Evolutionary conservation across 2,797 vertebrate genomes (phyloP).

Genomic region (Leptodactylus fallax): DNA sequence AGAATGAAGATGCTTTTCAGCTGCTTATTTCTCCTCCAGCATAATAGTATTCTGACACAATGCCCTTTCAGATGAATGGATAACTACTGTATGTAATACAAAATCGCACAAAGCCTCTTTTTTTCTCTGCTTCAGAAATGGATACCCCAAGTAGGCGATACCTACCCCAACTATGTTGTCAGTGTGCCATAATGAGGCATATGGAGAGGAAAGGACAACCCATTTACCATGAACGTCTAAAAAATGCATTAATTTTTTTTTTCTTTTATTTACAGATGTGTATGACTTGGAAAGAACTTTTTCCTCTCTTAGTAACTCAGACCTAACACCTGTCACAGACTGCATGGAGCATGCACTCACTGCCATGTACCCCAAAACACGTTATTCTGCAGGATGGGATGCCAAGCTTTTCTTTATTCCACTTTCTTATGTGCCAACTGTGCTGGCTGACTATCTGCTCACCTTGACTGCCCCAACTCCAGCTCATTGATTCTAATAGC

Average conservation of each 20-base stretch:
- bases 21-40: too few relatives aligned
- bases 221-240: background rate
- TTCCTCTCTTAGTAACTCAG: background rate
- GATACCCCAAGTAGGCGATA: too few relatives aligned
- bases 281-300: slow-evolving; percentile 31
- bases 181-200: too few relatives aligned
- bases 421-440: slow-evolving; percentile 83
- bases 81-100: too few relatives aligned
- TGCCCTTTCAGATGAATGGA: too few relatives aligned
- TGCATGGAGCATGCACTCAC: slow-evolving; percentile 88
- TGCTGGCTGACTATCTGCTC: slow-evolving; percentile 75
- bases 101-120: too few relatives aligned
- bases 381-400: slow-evolving; percentile 88
- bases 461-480: slow-evolving; percentile 9
- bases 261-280: slow-evolving; percentile 36
- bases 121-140: too few relatives aligned
- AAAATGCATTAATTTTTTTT: background rate
- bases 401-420: slow-evolving; percentile 88
- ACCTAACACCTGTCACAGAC: slow-evolving; percentile 80
- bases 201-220: too few relatives aligned
- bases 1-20: too few relatives aligned
- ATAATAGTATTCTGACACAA: too few relatives aligned
- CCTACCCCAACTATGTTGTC: too few relatives aligned
- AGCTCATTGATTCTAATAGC: slow-evolving; percentile 6
- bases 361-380: slow-evolving; percentile 79